A percentile compares a stretch with the other conserved stretches of the same genome.
Evolutionary conservation across 2,113 vertebrate species (phyloP).

Genomic region (Heptranchias perlo): DNA sequence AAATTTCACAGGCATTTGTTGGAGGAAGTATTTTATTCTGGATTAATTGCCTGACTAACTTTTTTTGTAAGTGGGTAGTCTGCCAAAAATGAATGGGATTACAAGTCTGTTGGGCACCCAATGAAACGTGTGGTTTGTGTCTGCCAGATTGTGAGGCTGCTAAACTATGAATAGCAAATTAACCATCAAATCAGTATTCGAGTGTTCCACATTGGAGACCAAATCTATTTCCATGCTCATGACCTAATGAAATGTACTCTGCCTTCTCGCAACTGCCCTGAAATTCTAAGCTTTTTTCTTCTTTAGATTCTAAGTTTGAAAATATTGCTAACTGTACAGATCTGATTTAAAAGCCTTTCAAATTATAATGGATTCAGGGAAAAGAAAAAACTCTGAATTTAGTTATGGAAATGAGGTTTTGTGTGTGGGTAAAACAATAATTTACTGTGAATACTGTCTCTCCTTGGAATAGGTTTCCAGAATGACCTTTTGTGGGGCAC

Average conservation of each 20-base stretch:
- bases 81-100: background rate
- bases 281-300: background rate
- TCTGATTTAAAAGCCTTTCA: background rate
- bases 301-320: background rate
- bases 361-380: background rate
- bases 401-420: background rate
- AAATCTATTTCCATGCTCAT: background rate
- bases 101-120: background rate
- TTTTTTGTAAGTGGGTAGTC: background rate
- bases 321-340: background rate
- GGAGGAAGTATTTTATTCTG: background rate
- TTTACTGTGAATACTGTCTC: background rate
- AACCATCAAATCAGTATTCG: background rate
- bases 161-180: background rate
- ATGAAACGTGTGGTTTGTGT: no score
- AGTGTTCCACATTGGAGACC: background rate
- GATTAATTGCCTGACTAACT: no score
- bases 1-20: background rate
- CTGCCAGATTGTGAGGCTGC: background rate
- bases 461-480: background rate
- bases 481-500: background rate
- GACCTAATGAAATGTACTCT: background rate
- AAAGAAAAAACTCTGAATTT: background rate
- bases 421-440: background rate
- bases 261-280: background rate